Base-by-base conservation (phyloP, 2,113 vertebrate genomes). In the Mirounga angustirostris region DNA sequence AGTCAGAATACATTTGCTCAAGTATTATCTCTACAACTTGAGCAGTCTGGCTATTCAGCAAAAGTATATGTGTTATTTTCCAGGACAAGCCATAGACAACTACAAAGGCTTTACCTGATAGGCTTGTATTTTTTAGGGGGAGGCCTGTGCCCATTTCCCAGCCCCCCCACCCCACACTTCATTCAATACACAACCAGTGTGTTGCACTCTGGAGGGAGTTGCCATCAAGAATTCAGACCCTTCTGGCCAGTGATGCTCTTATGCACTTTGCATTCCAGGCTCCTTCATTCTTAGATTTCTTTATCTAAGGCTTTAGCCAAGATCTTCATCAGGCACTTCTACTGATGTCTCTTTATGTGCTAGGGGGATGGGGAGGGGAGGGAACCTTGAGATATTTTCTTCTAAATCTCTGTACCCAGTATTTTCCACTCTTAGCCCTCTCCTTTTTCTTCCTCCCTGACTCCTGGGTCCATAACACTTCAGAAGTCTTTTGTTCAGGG, bases 341-440 rank as follows among this genome's bases (percentile, higher is more conserved):
- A 6, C 12, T 43, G 11, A 69, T 9, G 1, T 12, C 4, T 36
- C 12, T 11, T 63, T 43, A 36, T 56, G 16, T 10, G 22, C 3
- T 59, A 28, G 11, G 4, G 33, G 22, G 1, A 18, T 9, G 14
- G 11, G 0, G 2, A 36, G 8, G 33, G 18, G 63, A 52, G 3
- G 21, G 24, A 50, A 50, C 4, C 11, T 33, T 36, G 5, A 90
- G 28, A 46, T 0, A 36, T 33, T 18, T 69, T 59, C 18, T 33
- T 15, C 33, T 2, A 76, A 24, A 28, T 54, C 52, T 81, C 30
- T 58, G 14, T 56, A 58, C 4, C 4, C 36, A 65, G 1, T 12
- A 21, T 15, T 56, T 69, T 33, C 59, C 4, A 50, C 6, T 7
- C 46, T 40, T 74, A 43, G 9, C 6, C 7, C 21, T 36, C 8